Conservation (phyloP, 2,113 vertebrate genomes). For the Tupaia chinensis region DNA sequence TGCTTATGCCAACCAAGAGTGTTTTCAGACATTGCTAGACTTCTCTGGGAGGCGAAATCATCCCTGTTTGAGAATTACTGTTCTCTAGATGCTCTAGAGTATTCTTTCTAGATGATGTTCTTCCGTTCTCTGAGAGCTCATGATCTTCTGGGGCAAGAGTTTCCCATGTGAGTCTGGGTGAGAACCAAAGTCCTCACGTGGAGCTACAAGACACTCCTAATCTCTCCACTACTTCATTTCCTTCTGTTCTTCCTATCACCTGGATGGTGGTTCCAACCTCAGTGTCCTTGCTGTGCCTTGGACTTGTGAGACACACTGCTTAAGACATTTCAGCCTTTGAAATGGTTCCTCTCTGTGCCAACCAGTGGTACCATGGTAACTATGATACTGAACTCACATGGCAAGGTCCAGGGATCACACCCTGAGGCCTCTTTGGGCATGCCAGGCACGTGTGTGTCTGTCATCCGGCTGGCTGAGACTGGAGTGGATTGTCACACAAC, state of each 20-base stretch:
- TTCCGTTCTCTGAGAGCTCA: not conserved
- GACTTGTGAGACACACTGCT: not conserved
- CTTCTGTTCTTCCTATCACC: not conserved
- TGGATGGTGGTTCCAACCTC: fast-evolving
- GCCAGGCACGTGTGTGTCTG: no score
- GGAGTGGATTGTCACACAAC: no score
- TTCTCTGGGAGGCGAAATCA: not conserved
- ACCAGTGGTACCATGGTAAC: no score
- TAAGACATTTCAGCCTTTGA: not conserved
- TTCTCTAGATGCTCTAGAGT: not conserved
- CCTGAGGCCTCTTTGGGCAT: no score
- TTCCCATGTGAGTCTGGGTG: not conserved
- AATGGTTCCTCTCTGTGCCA: not conserved
- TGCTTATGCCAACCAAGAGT: not conserved
- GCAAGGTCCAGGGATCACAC: no score
- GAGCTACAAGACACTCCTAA: not conserved
- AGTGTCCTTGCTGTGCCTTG: not conserved
- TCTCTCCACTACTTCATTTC: not conserved
- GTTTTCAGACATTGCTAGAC: not conserved
- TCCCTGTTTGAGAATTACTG: not conserved
- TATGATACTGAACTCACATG: no score
- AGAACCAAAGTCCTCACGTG: not conserved
- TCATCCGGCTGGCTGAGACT: no score
- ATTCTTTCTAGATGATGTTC: not conserved
- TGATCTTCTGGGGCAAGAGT: not conserved